Evolutionary conservation across 2,888 invertebrate species (phyloP), one percentile per base, ranked within the genome.

Genomic region (Tricholauxania praeusta): DNA sequence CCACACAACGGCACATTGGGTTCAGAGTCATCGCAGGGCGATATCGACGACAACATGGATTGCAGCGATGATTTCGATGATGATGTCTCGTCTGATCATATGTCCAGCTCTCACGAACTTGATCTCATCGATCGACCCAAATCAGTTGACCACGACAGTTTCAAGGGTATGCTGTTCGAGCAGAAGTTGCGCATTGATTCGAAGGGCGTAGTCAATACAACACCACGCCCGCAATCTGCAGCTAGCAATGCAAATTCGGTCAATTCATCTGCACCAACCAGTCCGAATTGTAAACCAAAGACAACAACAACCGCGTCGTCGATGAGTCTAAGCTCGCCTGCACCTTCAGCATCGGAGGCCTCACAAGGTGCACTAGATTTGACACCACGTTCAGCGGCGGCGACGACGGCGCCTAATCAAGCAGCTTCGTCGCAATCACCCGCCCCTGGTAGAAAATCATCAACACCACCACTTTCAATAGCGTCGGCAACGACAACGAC

Each of bases 301-400:
- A 28, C 48, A 49, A 51, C 19, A 12, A 39, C 39, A 10, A 77
- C 77, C 0, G 77, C 78, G 39, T 72, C 77, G 5, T 81, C 79
- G 12, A 76, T 77, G 8, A 74, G 80, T 15, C 72, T 71, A 49
- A 79, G 79, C 60, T 80, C 84, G 74, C 87, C 89, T 52, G 79
- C 88, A 67, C 86, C 88, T 76, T 85, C 89, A 59, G 72, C 72
- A 28, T 82, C 83, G 1, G 90, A 90, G 76, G 87, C 87, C 47
- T 87, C 87, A 0, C 87, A 90, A 78, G 91, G 90, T 32, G 91
- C 91, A 4, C 83, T 91, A 48, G 91, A 91, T 80, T 84, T 91
- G 73, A 91, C 91, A 8, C 91, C 91, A 10, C 88, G 89, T 60
- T 32, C 47, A 12, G 86, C 88, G 3, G 79, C 81, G 0, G 76